These are phyloP conservation scores for Thinocorus orbignyianus DNA, from an alignment of 2,113 vertebrate genomes.

Conservation along the genomic window DNA sequence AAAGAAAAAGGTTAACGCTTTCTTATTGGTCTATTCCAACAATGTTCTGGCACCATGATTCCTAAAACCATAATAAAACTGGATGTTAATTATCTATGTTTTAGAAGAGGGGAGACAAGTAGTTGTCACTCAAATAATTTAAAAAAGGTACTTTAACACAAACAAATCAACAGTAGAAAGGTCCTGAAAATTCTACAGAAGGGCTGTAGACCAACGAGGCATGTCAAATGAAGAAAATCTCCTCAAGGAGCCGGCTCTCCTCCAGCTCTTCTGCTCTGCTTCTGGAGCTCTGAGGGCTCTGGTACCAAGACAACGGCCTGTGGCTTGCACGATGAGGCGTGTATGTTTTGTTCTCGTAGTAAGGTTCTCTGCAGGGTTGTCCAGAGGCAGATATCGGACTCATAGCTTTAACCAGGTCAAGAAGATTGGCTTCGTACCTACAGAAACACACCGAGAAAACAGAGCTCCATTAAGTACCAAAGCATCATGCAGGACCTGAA, in stretches of 20 bases:
- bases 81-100: neutral
- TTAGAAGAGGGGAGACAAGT: conserved; percentile 33
- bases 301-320: neutral
- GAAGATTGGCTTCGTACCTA: conserved; percentile 83
- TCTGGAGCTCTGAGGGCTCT: conserved; percentile 33
- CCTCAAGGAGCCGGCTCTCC: conserved; percentile 89
- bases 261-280: conserved; percentile 76
- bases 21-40: neutral
- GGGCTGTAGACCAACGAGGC: neutral
- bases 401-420: conserved; percentile 83
- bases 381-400: conserved; percentile 69
- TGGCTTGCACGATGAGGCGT: neutral
- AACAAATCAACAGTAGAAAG: neutral
- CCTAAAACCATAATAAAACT: conserved; percentile 5
- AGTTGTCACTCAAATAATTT: conserved; percentile 63
- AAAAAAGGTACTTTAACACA: conserved; percentile 27
- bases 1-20: neutral
- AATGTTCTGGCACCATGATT: conserved; percentile 5
- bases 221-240: conserved; percentile 94
- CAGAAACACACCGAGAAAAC: conserved; percentile 12
- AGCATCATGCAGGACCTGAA: neutral
- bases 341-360: neutral
- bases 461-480: neutral
- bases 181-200: neutral
- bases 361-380: neutral